Evolutionary conservation across 1,140 invertebrate genomes (phyloP), one percentile per base, ranked within the genome.

Genomic region (Drosophila erecta): DNA sequence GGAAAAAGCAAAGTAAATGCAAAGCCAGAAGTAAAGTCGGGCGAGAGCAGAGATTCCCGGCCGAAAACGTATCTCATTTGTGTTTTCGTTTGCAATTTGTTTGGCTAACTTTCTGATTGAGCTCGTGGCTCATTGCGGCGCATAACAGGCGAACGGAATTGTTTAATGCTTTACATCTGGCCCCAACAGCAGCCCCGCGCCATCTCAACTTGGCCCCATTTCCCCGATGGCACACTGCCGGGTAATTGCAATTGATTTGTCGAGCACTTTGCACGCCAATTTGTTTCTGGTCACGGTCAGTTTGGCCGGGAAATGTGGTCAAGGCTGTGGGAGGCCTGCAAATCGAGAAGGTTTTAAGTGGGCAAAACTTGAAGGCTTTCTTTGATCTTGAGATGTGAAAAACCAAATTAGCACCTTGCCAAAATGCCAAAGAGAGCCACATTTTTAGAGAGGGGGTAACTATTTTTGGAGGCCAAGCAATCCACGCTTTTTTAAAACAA

Each of bases 91-190:
- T 70, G 70, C 81, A 81, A 87, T 86, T 86, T 86, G 83, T 86
- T 87, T 87, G 75, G 70, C 69, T 72, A 89, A 86, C 83, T 86
- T 86, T 86, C 81, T 86, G 83, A 86, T 86, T 81, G 81, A 81
- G 83, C 81, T 76, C 79, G 43, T 81, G 78, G 72, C 73, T 44
- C 71, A 67, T 66, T 70, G 67, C 64, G 64, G 60, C 79, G 64
- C 79, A 61, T 55, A 78, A 61, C 83, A 61, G 46, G n/a, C 49
- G 60, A 89, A 70, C 76, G 84, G 61, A 83, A 89, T 87, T 83
- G 79, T 83, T 83, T 85, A 83, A 83, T 83, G 65, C 64, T 76
- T 84, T 84, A 80, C 81, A 85, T 69, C 78, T 83, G 64, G 66
- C 59, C 69, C 60, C 57, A 76, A 51, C 46, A 66, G 56, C 56